phyloP scores from a whole-genome alignment of 2,888 invertebrate species.

The Laothoe populi region DNA sequence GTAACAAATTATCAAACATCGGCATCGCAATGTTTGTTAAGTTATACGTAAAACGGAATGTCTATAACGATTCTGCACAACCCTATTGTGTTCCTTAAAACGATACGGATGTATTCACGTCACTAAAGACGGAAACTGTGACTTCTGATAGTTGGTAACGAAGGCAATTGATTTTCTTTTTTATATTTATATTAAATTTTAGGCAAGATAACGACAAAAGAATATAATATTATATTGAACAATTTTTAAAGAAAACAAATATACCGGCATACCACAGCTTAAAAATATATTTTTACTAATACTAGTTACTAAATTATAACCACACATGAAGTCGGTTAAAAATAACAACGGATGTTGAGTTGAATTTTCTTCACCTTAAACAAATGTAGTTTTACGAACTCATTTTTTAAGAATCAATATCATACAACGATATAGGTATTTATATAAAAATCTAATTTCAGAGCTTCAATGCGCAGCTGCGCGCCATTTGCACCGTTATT shows the following conservation, averaged over 20 bases:
- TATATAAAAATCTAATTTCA: not conserved
- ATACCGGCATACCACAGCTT: not conserved
- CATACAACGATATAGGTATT: not conserved
- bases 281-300: not conserved
- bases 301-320: not conserved
- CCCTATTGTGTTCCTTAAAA: conserved; percentile 46
- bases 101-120: conserved; percentile 47
- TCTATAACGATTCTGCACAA: conserved; percentile 40
- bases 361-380: not conserved
- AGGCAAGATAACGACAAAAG: not conserved
- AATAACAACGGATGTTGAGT: not conserved
- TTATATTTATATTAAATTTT: not conserved
- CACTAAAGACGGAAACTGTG: conserved; percentile 52
- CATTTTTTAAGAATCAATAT: not conserved
- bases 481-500: conserved; percentile 66
- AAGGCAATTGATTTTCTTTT: conserved; percentile 25
- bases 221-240: not conserved
- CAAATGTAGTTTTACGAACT: not conserved
- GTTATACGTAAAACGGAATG: conserved; percentile 44
- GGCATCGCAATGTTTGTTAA: too few relatives aligned
- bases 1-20: too few relatives aligned
- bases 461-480: conserved; percentile 59
- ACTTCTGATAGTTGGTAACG: conserved; percentile 42
- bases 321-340: too few relatives aligned
- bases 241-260: not conserved